Conservation (phyloP, 2,113 vertebrate species). For the Alaudala cheleensis region DNA sequence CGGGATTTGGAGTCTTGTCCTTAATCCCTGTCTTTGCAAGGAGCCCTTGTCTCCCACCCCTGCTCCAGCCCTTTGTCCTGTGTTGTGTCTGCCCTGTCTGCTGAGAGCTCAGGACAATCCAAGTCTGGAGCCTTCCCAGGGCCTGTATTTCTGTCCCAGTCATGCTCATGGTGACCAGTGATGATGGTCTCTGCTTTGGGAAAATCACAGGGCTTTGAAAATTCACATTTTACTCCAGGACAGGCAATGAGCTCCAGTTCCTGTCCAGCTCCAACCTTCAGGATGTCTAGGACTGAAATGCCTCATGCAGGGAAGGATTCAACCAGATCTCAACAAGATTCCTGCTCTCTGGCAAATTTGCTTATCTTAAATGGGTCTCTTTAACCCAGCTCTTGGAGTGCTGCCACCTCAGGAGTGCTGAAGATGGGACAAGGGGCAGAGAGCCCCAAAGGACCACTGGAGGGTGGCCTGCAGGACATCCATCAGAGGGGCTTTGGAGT, state of each 20-base stretch:
- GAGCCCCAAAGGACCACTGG: not conserved
- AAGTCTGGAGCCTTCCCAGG: not conserved
- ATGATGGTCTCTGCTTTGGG: not conserved
- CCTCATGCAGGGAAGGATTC: not conserved
- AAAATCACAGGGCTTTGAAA: not conserved
- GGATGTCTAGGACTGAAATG: not conserved
- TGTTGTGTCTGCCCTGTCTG: not conserved
- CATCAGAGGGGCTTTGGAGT: not conserved
- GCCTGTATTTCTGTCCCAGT: not conserved
- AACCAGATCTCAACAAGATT: not conserved
- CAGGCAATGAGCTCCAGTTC: not conserved
- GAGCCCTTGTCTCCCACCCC: fast-evolving
- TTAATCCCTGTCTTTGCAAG: not conserved
- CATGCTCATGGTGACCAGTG: fast-evolving
- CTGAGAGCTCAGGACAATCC: not conserved
- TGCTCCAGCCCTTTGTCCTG: not conserved
- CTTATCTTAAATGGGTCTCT: not conserved
- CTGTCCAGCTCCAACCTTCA: not conserved
- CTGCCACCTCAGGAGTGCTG: not conserved
- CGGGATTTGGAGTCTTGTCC: not conserved
- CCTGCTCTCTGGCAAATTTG: not conserved
- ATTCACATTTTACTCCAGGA: not conserved
- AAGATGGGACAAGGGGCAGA: not conserved
- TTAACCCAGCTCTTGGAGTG: not conserved
- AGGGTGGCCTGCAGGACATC: not conserved